A percentile compares a stretch with the other conserved stretches of the same genome.
These are phyloP conservation scores for Chaetogeoica ovagalla DNA, from an alignment of 2,888 invertebrate genomes.

Conservation along the genomic window DNA sequence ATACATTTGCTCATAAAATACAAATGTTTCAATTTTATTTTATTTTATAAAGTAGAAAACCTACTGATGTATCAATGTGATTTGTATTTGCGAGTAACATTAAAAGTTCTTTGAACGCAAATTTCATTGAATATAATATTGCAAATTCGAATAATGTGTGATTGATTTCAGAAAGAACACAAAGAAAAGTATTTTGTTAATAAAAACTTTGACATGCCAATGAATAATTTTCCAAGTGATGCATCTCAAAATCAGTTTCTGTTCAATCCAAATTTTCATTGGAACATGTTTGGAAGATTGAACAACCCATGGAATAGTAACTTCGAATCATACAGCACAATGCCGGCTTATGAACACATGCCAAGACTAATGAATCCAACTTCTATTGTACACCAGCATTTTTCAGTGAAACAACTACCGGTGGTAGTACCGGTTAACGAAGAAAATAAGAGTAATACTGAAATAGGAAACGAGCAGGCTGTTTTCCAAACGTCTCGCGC, in stretches of 20 bases:
- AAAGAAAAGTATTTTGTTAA: background rate
- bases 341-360: background rate
- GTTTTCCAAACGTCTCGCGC: background rate
- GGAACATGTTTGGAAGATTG: background rate
- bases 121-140: too few species aligned
- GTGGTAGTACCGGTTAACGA: background rate
- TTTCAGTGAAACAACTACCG: conserved; percentile 37
- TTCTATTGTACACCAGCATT: conserved; percentile 50
- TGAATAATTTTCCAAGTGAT: conserved; percentile 1
- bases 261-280: background rate
- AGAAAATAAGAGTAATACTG: background rate
- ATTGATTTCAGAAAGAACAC: conserved; percentile 4
- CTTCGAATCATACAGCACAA: background rate
- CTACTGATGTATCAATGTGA: too few species aligned
- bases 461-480: background rate
- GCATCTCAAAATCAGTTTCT: background rate
- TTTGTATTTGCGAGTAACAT: too few species aligned
- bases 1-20: too few species aligned
- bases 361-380: conserved; percentile 44
- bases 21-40: too few species aligned
- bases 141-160: background rate
- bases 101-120: too few species aligned
- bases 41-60: too few species aligned
- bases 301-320: background rate
- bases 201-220: background rate